Evolutionary conservation across 2,113 vertebrate species (phyloP), one percentile per base, ranked within the genome.

Genomic region (Pantherophis guttatus): DNA sequence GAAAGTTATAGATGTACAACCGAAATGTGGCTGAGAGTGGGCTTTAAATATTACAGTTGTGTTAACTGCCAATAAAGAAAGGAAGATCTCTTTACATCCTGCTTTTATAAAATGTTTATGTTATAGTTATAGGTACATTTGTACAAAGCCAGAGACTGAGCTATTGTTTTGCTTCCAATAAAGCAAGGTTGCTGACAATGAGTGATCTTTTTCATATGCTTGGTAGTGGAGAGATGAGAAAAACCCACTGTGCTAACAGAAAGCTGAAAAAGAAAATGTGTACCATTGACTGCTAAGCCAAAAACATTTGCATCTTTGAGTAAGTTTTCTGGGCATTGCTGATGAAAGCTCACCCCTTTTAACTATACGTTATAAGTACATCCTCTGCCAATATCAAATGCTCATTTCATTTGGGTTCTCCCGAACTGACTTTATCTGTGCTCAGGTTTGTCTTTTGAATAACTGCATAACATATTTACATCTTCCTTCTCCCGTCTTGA

Each of bases 41-140:
- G 94, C 58, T 96, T 97, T 96, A 96, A 96, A 93, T 94, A 94
- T 9, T 94, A 93, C 86, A 94, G 90, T 90, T 55, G 19, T 94
- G 70, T 95, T 95, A 97, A 93, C 92, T 96, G 75, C 92, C 93
- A 96, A 94, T 96, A 94, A 95, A 95, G 81, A 59, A 92, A 59
- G 26, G 8, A 91, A 92, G 59, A 93, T 93, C 91, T 94, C 95
- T 94, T 94, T 10, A 93, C 94, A 81, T 91, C 88, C 95, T 92
- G 85, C 52, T 95, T 97, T 95, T 95, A 95, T 97, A 97, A 95
- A 94, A 95, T 91, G 93, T 97, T 96, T 93, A 92, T 96, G 93
- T 65, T 88, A 89, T 48, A 95, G 95, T 95, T 96, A 95, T 93
- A 93, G 94, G 87, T 92, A 90, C 91, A 88, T 33, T 52, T 94